Conservation (phyloP, 2,888 invertebrate genomes). For the Macrosoma leucophasiata region DNA sequence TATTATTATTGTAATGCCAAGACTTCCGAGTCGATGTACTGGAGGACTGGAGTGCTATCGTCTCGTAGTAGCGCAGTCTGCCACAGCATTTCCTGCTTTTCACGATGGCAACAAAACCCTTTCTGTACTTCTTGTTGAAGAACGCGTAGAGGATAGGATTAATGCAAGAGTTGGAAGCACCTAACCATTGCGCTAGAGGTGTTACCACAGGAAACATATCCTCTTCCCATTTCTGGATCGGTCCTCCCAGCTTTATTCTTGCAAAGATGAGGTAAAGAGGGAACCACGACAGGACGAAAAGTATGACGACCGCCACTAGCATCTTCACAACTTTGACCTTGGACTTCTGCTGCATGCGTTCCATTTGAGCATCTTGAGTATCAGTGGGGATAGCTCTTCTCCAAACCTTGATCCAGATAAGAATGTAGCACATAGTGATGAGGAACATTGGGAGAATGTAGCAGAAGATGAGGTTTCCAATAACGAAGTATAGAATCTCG, state of each 20-base stretch:
- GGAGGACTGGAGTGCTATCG: slow-evolving; percentile 89
- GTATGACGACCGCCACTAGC: slow-evolving; percentile 92
- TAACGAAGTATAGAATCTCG: slow-evolving; percentile 89
- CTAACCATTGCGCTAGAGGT: slow-evolving; percentile 94
- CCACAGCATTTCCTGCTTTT: slow-evolving; percentile 91
- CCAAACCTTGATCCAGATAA: slow-evolving; percentile 95
- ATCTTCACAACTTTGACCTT: slow-evolving; percentile 97
- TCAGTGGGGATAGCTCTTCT: slow-evolving; percentile 92
- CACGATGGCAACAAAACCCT: slow-evolving; percentile 91
- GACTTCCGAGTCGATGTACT: slow-evolving; percentile 90
- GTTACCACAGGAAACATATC: slow-evolving; percentile 86
- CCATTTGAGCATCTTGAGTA: slow-evolving; percentile 93
- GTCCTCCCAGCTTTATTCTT: slow-evolving; percentile 87
- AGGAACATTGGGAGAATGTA: slow-evolving; percentile 94
- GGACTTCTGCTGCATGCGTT: slow-evolving; percentile 94
- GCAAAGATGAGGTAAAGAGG: slow-evolving; percentile 94
- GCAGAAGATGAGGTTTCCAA: slow-evolving; percentile 91
- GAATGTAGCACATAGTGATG: slow-evolving; percentile 92
- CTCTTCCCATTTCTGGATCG: slow-evolving; percentile 85
- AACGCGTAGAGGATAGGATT: slow-evolving; percentile 96
- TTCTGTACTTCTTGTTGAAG: slow-evolving; percentile 94
- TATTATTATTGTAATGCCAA: slow-evolving; percentile 86
- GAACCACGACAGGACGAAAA: slow-evolving; percentile 96
- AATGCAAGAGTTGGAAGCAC: slow-evolving; percentile 95
- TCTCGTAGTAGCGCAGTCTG: slow-evolving; percentile 89